Evolutionary conservation across 1,140 invertebrate species (phyloP).

Genomic region (Zelostemma sp.): DNA sequence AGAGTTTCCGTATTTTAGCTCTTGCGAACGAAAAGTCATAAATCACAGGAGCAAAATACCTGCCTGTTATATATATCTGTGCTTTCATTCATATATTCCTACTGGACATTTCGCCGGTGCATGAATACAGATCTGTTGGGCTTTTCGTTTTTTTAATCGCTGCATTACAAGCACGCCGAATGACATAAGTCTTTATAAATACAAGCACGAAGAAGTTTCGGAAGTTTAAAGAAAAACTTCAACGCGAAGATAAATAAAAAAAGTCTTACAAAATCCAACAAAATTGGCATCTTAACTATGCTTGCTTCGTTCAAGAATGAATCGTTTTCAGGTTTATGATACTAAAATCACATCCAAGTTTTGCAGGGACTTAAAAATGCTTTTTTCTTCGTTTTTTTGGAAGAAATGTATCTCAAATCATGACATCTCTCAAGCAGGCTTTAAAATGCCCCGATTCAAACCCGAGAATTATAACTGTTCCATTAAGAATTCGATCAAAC

Average conservation of each 20-base stretch:
- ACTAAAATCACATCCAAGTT: too few relatives aligned
- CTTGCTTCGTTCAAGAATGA: too few relatives aligned
- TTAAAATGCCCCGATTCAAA: conserved; percentile 9
- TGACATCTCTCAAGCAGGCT: conserved; percentile 14
- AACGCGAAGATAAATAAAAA: too few relatives aligned
- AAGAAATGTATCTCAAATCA: neutral
- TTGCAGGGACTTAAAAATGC: too few relatives aligned
- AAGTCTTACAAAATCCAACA: too few relatives aligned
- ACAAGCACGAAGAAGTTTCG: too few relatives aligned
- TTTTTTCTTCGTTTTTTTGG: neutral
- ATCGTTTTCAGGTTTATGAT: too few relatives aligned
- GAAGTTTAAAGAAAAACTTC: too few relatives aligned
- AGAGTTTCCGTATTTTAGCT: conserved; percentile 25
- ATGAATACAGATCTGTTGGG: neutral
- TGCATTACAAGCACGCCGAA: too few relatives aligned
- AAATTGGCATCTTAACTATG: too few relatives aligned
- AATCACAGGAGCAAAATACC: conserved; percentile 28
- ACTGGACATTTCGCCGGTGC: neutral
- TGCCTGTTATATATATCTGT: conserved; percentile 15
- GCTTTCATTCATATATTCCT: conserved; percentile 1
- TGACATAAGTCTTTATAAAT: too few relatives aligned
- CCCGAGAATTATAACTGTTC: neutral
- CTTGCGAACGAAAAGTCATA: conserved; percentile 25
- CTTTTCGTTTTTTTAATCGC: conserved; percentile 11
- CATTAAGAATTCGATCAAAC: neutral